Base-by-base conservation (phyloP, 2,888 invertebrate genomes). In the Cantharis flavilabris region DNA sequence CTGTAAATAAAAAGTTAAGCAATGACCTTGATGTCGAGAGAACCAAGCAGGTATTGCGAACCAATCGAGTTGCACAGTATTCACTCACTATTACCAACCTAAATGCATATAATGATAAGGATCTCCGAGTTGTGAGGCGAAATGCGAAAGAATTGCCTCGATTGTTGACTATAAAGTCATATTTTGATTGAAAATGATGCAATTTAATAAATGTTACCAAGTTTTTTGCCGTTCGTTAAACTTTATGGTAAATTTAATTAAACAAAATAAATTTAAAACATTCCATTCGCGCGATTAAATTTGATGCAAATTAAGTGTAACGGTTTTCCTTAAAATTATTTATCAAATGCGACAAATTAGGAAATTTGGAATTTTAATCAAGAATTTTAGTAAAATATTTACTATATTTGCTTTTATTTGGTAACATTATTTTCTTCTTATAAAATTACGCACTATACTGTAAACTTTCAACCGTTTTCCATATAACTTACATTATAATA, bases 401-500 rank as follows among this genome's bases (percentile, higher is more conserved):
- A 16, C 30, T 65, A 33, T 65, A 72, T 76, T 73, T 72, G 70
- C 70, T 76, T 65, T 67, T 67, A 69, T 71, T 77, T 77, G 77
- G 77, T 77, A 77, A 77, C 77, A 71, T 74, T 73, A 72, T 73
- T 73, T 69, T 74, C 74, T 70, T 70, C 74, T 70, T 70, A 72
- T 77, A 77, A 69, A 49, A 62, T 72, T 72, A 73, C 62, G 73
- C 67, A 73, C 49, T 73, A 76, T 72, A 20, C 23, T 73, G 18
- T 70, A 70, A 62, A 49, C 49, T 70, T 72, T 70, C 62, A 69
- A 69, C 76, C 76, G 70, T 73, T 70, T 69, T 73, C 73, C 70
- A 76, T 64, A 28, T 70, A 76, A 76, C 76, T 76, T 76, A 76
- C 72, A 72, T 76, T 73, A 76, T 73, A 76, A 76, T 76, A 76